Evolutionary conservation across 2,797 vertebrate genomes (phyloP), one percentile per base, ranked within the genome.

Genomic region (Aulostomus chinensis): DNA sequence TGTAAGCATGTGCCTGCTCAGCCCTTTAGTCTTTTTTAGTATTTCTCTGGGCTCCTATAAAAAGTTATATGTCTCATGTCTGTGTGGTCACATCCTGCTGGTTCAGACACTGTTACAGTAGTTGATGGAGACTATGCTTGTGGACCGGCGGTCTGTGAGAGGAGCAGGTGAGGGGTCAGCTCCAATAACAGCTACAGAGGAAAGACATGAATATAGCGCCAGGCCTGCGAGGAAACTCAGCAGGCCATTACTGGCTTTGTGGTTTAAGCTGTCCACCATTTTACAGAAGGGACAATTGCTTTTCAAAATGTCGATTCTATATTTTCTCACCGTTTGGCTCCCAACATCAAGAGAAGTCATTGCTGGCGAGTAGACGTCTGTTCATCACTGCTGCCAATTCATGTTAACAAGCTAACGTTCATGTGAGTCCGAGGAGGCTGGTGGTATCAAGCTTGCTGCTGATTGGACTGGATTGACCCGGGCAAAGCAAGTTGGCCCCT

Each of bases 191-290:
- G 61, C 60, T 35, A 46, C 30, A 15, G 34, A 36, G 39, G 30
- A 30, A 24, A 43, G 7, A 48, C 65, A 70, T 61, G 51, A 65
- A 63, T 54, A 30, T 69, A 77, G 63, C 56, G 66, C 61, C 50
- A 61, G 68, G 38, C 9, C 32, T 9, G 7, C 3, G 9, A 60
- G 46, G 63, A 78, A 73, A 57, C 59, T 33, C 49, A 25, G 34
- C 5, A 4, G 34, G 37, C 34, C 45, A 20, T 61, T 64, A 42
- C 45, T 61, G 46, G 42, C 50, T 62, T 45, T 70, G 71, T 52
- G 70, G 66, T 66, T 81, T 75, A 13, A 61, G 54, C 54, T 30
- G 58, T 57, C 64, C 70, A 42, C 69, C 60, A 54, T 78, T 76
- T 84, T 67, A 81, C 16, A 4, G 7, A 52, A 17, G 41, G 46